Conservation (phyloP, 1,140 invertebrate species). For the Psix sp. region DNA sequence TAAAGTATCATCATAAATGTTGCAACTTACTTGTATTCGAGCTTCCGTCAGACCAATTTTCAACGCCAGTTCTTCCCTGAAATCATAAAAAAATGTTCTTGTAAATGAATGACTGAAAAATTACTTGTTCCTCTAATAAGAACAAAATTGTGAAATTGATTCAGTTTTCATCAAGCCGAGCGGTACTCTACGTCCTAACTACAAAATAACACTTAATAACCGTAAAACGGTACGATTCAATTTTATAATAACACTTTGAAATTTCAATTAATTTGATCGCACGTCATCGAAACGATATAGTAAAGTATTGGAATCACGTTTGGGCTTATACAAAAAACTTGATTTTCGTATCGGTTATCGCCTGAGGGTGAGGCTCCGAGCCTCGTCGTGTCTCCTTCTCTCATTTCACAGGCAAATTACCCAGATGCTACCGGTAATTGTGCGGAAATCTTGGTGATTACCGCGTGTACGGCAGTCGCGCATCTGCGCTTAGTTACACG, state of each 20-base stretch:
- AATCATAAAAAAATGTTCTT: constrained; percentile 74
- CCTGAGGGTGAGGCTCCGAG: constrained; percentile 25
- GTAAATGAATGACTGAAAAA: background rate
- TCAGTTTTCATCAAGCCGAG: background rate
- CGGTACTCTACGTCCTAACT: background rate
- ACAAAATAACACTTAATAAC: constrained; percentile 22
- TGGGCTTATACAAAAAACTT: constrained; percentile 52
- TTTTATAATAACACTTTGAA: constrained; percentile 46
- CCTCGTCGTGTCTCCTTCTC: constrained; percentile 50
- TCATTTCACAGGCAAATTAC: constrained; percentile 71
- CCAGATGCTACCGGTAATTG: constrained; percentile 73
- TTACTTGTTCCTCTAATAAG: background rate
- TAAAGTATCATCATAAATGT: too few relatives aligned
- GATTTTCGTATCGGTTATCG: constrained; percentile 60
- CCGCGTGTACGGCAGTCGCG: constrained; percentile 66
- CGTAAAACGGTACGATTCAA: constrained; percentile 5
- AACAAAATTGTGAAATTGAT: constrained; percentile 2
- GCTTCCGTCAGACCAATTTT: constrained; percentile 98
- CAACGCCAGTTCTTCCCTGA: constrained; percentile 97
- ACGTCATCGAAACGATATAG: constrained; percentile 8
- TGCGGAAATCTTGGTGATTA: constrained; percentile 72
- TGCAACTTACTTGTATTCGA: constrained; percentile 95
- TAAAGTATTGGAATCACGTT: constrained; percentile 44
- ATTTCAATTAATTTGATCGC: constrained; percentile 51
- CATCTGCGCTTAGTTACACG: constrained; percentile 57